Percentiles rank a stretch among this genome's conserved stretches.
phyloP scores from a whole-genome alignment of 1,140 invertebrate species.

The Frieseomelitta varia region DNA sequence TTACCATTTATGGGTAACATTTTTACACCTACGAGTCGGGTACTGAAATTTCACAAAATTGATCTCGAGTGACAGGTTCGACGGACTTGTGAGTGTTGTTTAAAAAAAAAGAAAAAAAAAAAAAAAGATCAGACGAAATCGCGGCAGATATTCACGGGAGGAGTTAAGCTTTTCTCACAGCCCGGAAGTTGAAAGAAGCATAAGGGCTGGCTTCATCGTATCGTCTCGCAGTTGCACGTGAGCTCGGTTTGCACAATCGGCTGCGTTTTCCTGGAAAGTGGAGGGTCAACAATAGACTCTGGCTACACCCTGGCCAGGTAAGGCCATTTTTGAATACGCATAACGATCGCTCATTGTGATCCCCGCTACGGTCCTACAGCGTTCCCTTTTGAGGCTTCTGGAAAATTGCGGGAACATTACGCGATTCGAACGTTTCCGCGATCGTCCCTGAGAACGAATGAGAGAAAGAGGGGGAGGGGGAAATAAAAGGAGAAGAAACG shows the following conservation, averaged over 20 bases:
- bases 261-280: slow-evolving; percentile 62
- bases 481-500: slow-evolving; percentile 5
- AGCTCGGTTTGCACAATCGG: slow-evolving; percentile 70
- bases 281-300: slow-evolving; percentile 67
- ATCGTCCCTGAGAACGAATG: slow-evolving; percentile 29
- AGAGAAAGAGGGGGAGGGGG: neutral
- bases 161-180: slow-evolving; percentile 24
- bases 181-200: slow-evolving; percentile 39
- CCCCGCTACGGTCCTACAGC: slow-evolving; percentile 47
- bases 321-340: slow-evolving; percentile 73
- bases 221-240: slow-evolving; percentile 53
- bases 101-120: neutral
- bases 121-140: neutral
- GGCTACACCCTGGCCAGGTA: slow-evolving; percentile 68
- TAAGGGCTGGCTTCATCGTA: slow-evolving; percentile 59
- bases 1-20: neutral
- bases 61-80: neutral
- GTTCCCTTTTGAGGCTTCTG: slow-evolving; percentile 35
- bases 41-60: too few species aligned
- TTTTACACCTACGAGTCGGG: neutral
- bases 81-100: neutral
- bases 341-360: slow-evolving; percentile 74
- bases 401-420: slow-evolving; percentile 72
- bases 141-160: neutral
- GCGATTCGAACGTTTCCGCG: slow-evolving; percentile 56